Evolutionary conservation across 2,113 vertebrate genomes (phyloP).

Genomic region (Chlamydotis undulata): DNA sequence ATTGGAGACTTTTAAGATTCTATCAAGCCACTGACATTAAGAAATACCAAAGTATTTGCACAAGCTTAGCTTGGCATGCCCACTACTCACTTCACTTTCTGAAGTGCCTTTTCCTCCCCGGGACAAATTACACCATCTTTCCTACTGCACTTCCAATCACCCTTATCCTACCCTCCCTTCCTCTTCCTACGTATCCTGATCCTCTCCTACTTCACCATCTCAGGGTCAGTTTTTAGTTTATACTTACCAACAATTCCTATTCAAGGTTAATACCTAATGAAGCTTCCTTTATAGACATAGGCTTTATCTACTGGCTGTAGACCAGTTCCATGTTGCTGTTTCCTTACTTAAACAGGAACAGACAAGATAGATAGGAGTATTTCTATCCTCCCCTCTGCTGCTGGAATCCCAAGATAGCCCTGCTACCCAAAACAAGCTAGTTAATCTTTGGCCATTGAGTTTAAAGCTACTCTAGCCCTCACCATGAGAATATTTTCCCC

Average conservation of each 20-base stretch:
- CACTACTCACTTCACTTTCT: not conserved
- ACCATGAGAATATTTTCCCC: fast-evolving
- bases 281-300: not conserved
- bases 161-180: not conserved
- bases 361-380: not conserved
- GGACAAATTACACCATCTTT: not conserved
- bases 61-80: not conserved
- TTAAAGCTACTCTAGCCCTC: not conserved
- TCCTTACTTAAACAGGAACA: not conserved
- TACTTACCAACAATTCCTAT: not conserved
- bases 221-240: not conserved
- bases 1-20: not conserved
- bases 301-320: slow-evolving; percentile 21
- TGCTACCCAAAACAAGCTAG: not conserved
- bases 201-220: not conserved
- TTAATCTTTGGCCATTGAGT: not conserved
- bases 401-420: not conserved
- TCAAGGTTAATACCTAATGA: not conserved
- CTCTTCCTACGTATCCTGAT: slow-evolving; percentile 9
- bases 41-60: not conserved
- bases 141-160: not conserved
- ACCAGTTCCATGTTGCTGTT: not conserved
- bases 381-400: not conserved
- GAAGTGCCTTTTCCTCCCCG: slow-evolving; percentile 9
- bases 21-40: not conserved